A percentile compares a stretch with the other conserved stretches of the same genome.
Evolutionary conservation across 2,113 vertebrate genomes (phyloP).

Genomic region (Lanius collurio): DNA sequence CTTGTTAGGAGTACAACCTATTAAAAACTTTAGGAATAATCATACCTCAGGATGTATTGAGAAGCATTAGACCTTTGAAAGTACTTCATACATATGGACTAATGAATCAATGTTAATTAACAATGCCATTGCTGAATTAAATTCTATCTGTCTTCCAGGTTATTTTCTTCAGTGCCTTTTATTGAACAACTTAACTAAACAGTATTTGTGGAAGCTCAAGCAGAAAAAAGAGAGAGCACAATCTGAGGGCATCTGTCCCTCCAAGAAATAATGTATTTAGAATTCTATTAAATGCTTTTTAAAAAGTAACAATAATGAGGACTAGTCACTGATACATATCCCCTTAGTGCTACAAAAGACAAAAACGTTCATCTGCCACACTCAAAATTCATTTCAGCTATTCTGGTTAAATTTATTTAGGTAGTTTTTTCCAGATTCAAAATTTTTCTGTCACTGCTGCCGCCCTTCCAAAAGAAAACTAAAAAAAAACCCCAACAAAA

Average conservation of each 20-base stretch:
- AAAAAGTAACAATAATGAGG: background rate
- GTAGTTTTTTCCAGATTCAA: background rate
- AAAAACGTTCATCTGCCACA: background rate
- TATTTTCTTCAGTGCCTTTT: background rate
- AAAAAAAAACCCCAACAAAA: background rate
- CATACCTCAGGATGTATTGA: background rate
- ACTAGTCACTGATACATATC: background rate
- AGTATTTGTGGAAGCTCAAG: background rate
- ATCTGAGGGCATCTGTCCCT: background rate
- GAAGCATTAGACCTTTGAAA: background rate
- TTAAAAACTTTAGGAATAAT: slow-evolving; percentile 34
- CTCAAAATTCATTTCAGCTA: background rate
- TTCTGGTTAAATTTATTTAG: background rate
- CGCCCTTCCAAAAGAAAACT: fast-evolving
- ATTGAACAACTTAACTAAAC: background rate
- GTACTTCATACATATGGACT: background rate
- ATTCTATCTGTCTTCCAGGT: background rate
- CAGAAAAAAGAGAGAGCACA: background rate
- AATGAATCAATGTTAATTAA: background rate
- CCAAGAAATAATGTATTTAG: background rate
- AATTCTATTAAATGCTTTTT: background rate
- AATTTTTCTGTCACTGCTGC: background rate
- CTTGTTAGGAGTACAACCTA: background rate
- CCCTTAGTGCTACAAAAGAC: background rate
- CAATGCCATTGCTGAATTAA: background rate